Conservation (phyloP, 2,888 invertebrate genomes). For the Heterodera filipjevi region DNA sequence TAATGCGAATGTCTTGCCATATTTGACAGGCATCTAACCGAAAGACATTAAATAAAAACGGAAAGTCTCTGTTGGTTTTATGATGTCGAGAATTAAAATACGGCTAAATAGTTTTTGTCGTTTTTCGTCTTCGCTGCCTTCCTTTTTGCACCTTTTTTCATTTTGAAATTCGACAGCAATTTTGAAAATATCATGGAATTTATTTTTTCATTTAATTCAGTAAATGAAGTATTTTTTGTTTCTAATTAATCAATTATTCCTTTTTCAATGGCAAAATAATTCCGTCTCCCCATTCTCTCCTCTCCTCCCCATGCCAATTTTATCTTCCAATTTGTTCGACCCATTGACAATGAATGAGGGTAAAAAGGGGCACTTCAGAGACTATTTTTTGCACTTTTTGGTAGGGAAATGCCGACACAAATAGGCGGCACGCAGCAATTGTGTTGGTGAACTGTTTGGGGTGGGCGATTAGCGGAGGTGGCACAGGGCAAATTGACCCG, state of each 20-base stretch:
- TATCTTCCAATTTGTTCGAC: background rate
- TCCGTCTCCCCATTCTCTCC: background rate
- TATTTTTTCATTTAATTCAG: background rate
- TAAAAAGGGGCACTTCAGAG: background rate
- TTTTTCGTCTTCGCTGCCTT: background rate
- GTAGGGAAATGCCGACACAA: background rate
- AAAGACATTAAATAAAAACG: too few relatives aligned
- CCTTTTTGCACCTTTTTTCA: background rate
- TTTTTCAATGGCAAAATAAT: background rate
- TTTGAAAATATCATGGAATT: background rate
- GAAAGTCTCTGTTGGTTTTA: too few relatives aligned
- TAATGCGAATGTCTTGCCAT: too few relatives aligned
- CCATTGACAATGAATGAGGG: background rate
- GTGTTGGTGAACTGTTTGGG: background rate
- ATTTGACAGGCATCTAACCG: too few relatives aligned
- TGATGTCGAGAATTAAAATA: too few relatives aligned
- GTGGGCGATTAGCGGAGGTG: background rate
- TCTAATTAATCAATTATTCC: background rate
- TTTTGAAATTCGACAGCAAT: background rate
- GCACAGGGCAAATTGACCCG: background rate
- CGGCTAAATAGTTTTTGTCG: background rate
- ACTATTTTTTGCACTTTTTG: background rate
- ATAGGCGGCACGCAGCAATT: background rate
- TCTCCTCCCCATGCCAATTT: background rate
- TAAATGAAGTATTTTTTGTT: background rate